A percentile compares a stretch with the other conserved stretches of the same genome.
Evolutionary conservation across 2,113 vertebrate genomes (phyloP).

Genomic region (Beaufortia kweichowensis): DNA sequence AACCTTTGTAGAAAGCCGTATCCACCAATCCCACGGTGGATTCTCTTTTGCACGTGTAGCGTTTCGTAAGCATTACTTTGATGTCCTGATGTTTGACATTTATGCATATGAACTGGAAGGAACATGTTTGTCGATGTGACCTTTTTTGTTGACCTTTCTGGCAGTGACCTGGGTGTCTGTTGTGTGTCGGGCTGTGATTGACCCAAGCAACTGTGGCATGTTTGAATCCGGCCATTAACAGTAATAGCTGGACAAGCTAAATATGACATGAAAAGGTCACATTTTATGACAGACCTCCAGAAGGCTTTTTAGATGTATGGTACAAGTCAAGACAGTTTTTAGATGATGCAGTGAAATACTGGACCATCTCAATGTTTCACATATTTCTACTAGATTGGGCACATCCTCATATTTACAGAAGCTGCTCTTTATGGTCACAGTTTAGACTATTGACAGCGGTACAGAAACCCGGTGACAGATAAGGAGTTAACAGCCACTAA

Average conservation of each 20-base stretch:
- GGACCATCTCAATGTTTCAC: not conserved
- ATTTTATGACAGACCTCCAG: constrained; percentile 6
- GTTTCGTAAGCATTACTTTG: constrained; percentile 1
- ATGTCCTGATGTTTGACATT: not conserved
- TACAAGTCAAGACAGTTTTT: not conserved
- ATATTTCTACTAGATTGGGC: not conserved
- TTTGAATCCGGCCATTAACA: constrained; percentile 23
- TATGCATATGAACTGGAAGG: not conserved
- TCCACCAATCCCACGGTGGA: not conserved
- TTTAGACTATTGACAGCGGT: constrained; percentile 3
- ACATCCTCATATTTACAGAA: not conserved
- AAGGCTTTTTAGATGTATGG: not conserved
- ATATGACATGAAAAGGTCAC: constrained; percentile 57
- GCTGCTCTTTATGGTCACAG: not conserved
- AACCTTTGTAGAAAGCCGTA: not conserved
- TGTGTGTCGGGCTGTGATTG: constrained; percentile 43
- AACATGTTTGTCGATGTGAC: no score
- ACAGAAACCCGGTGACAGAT: constrained; percentile 44
- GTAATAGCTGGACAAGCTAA: constrained; percentile 52
- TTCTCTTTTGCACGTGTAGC: no score
- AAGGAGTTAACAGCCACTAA: constrained; percentile 55
- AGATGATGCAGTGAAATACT: not conserved
- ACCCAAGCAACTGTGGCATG: constrained; percentile 53
- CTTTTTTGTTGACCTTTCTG: constrained; percentile 36
- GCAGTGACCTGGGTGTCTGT: constrained; percentile 16